Evolutionary conservation across 2,113 vertebrate species (phyloP).

Genomic region (Calyptommatus sinebrachiatus): DNA sequence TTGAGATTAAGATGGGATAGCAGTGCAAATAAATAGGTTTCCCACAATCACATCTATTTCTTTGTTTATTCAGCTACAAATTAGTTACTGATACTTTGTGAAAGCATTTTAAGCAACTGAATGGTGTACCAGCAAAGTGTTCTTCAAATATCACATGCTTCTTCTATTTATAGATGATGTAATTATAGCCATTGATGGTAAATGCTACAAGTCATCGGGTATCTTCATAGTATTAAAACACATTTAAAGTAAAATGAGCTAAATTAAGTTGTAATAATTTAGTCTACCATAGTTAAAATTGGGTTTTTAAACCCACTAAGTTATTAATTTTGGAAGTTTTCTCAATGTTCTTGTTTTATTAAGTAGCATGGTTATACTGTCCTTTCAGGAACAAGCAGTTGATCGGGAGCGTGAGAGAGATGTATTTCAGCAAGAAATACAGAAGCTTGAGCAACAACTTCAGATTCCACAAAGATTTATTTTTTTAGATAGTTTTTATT

Average conservation of each 20-base stretch:
- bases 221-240: not conserved
- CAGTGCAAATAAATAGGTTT: not conserved
- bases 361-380: constrained; percentile 20
- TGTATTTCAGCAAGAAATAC: constrained; percentile 96
- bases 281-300: not conserved
- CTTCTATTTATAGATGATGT: not conserved
- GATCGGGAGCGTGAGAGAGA: constrained; percentile 96
- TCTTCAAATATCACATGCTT: not conserved
- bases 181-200: not conserved
- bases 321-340: constrained; percentile 2
- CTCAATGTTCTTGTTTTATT: constrained; percentile 6
- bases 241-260: not conserved
- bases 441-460: constrained; percentile 90
- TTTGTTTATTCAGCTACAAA: not conserved
- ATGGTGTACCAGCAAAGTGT: not conserved
- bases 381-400: constrained; percentile 87
- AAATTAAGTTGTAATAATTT: not conserved
- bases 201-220: not conserved
- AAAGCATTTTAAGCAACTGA: not conserved
- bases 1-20: too few relatives aligned
- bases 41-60: not conserved
- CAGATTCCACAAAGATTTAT: constrained; percentile 81
- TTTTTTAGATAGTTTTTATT: too few relatives aligned
- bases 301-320: too few relatives aligned
- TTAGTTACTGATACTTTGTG: not conserved